Evolutionary conservation across 2,888 invertebrate genomes (phyloP).

Genomic region (Drosophila differens): DNA sequence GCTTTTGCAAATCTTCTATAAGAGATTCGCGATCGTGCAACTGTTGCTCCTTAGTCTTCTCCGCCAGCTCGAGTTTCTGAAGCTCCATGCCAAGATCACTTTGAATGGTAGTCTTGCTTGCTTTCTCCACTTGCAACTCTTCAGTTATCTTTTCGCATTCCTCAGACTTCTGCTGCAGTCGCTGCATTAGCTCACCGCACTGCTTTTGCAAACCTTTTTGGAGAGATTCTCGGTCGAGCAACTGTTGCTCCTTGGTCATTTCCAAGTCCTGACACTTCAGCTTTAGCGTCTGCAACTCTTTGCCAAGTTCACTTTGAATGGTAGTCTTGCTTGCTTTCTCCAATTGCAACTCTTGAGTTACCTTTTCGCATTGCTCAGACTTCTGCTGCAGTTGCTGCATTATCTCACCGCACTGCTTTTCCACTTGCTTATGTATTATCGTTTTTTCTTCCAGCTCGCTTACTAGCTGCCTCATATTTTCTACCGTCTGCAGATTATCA

Average conservation of each 20-base stretch:
- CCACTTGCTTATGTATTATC: neutral
- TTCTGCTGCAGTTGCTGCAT: neutral
- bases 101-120: neutral
- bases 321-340: neutral
- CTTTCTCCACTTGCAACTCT: neutral
- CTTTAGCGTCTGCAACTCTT: rapidly evolving
- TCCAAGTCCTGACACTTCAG: too few relatives aligned
- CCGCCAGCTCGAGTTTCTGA: neutral
- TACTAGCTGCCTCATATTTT: neutral
- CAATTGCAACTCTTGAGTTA: neutral
- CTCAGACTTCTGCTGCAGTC: neutral
- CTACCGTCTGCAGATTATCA: neutral
- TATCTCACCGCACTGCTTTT: neutral
- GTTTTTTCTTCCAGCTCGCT: neutral
- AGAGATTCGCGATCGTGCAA: neutral
- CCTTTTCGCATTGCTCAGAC: neutral
- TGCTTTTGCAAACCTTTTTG: neutral
- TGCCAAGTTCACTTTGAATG: neutral
- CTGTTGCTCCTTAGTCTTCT: neutral
- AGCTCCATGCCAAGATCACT: neutral
- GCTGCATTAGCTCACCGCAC: neutral
- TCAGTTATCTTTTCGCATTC: neutral
- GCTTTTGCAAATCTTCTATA: neutral
- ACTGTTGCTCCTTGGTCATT: neutral
- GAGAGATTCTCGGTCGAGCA: neutral